These are phyloP conservation scores for Dilophus febrilis DNA, from an alignment of 2,888 invertebrate genomes.

Conservation along the genomic window DNA sequence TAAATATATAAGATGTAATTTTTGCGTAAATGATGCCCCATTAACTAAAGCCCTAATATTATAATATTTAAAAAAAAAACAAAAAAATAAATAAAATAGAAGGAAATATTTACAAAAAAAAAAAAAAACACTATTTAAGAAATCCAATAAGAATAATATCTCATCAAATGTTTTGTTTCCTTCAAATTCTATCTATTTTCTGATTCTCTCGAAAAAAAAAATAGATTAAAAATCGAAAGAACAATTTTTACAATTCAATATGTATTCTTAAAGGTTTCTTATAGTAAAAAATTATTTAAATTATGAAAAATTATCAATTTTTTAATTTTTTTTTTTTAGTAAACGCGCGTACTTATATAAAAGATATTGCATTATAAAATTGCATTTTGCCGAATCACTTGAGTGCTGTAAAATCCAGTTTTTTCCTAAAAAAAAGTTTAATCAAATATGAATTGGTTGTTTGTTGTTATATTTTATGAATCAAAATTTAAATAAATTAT, in stretches of 20 bases:
- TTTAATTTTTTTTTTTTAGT: neutral
- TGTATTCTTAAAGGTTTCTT: no score
- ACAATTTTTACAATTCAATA: no score
- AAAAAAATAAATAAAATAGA: no score
- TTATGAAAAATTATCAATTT: neutral
- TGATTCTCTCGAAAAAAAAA: neutral
- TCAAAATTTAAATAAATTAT: no score
- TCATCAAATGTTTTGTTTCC: neutral
- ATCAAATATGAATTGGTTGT: no score
- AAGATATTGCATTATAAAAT: slow-evolving; percentile 79
- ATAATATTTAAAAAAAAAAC: no score
- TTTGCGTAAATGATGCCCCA: slow-evolving; percentile 68
- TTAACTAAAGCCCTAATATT: slow-evolving; percentile 39
- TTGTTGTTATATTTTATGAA: no score
- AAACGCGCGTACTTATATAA: slow-evolving; percentile 53
- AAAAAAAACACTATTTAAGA: slow-evolving; percentile 25
- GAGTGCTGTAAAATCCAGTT: slow-evolving; percentile 95
- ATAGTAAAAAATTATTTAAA: slow-evolving; percentile 7
- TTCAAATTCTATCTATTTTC: slow-evolving; percentile 1
- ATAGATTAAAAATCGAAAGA: neutral
- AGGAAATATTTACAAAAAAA: no score
- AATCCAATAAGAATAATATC: neutral
- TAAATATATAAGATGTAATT: slow-evolving; percentile 94
- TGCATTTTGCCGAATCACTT: slow-evolving; percentile 59
- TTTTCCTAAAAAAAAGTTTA: slow-evolving; percentile 56